Evolutionary conservation across 2,113 vertebrate genomes (phyloP).

Genomic region (Rhadina sibilatrix): DNA sequence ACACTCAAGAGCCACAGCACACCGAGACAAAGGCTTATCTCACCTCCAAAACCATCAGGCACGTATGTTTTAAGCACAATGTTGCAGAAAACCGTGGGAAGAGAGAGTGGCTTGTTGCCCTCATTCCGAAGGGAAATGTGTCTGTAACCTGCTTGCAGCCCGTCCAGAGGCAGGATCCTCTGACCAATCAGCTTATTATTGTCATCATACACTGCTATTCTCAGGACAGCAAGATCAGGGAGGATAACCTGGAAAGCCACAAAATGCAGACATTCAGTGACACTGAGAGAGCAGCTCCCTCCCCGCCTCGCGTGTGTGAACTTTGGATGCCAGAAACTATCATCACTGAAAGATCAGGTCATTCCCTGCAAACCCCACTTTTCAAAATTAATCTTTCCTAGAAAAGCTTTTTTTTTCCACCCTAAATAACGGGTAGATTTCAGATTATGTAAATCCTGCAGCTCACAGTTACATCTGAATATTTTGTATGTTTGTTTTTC

Average conservation of each 20-base stretch:
- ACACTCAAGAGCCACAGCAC: neutral
- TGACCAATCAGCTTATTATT: constrained; percentile 97
- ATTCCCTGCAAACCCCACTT: neutral
- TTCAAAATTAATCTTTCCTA: neutral
- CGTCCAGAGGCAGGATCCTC: constrained; percentile 93
- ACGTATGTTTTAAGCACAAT: constrained; percentile 99
- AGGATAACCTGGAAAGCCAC: constrained; percentile 87
- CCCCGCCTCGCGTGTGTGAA: neutral
- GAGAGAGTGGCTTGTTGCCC: constrained; percentile 94
- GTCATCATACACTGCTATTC: constrained; percentile 96
- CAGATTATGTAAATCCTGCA: neutral
- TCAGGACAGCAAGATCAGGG: constrained; percentile 94
- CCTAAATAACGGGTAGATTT: neutral
- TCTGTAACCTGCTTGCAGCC: constrained; percentile 94
- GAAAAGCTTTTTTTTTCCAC: neutral
- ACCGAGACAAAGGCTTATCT: neutral
- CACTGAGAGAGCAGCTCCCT: neutral
- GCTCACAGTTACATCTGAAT: neutral
- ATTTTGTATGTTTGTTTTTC: neutral
- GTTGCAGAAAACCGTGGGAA: constrained; percentile 97
- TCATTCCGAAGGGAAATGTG: constrained; percentile 98
- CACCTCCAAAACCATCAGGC: constrained; percentile 97
- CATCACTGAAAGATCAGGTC: neutral
- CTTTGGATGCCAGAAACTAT: neutral
- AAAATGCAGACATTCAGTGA: neutral